A percentile compares a stretch with the other conserved stretches of the same genome.
Conservation (phyloP, 2,113 vertebrate species). For the Grus americana region DNA sequence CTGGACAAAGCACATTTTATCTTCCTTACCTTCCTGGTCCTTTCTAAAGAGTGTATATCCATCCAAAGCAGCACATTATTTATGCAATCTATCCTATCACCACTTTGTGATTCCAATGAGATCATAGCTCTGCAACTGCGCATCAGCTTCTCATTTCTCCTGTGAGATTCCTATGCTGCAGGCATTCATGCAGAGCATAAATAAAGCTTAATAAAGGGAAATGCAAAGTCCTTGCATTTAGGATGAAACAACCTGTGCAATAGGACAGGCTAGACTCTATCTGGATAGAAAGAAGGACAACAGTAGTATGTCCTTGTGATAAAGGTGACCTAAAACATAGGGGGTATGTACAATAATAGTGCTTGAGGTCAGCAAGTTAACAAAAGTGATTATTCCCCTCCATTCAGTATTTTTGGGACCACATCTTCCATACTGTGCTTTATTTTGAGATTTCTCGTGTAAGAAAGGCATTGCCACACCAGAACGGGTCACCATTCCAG, state of each 20-base stretch:
- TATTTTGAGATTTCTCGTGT: neutral
- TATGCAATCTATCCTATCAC: neutral
- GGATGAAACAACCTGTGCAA: neutral
- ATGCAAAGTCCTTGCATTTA: neutral
- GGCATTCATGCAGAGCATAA: neutral
- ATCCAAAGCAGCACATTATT: neutral
- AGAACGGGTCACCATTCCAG: neutral
- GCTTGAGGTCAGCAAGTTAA: neutral
- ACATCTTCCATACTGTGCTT: neutral
- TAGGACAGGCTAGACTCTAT: neutral
- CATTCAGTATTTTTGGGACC: neutral
- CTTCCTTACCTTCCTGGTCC: neutral
- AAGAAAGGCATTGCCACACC: neutral
- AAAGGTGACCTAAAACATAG: neutral
- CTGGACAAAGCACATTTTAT: neutral
- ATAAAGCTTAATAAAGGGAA: neutral
- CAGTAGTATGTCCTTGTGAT: neutral
- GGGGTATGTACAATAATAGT: neutral
- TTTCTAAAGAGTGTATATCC: neutral
- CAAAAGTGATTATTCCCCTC: neutral
- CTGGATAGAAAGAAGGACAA: neutral
- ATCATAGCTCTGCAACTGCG: neutral
- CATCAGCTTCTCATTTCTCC: neutral
- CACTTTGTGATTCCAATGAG: neutral
- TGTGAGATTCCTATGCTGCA: neutral